Conservation (phyloP, 2,888 invertebrate species). For the Syritta pipiens region DNA sequence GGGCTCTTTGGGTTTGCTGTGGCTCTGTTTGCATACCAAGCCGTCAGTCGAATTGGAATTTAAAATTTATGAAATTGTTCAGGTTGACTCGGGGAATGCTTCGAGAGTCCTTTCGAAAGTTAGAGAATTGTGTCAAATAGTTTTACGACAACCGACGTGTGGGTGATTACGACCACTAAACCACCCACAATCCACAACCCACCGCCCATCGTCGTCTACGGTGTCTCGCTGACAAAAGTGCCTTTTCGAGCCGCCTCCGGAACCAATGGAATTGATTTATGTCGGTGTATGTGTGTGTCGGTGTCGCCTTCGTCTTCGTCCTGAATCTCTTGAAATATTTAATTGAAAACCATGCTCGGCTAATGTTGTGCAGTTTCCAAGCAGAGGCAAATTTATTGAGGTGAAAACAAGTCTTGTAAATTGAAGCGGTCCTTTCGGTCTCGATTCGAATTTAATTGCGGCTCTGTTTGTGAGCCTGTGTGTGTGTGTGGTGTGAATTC, state of each 20-base stretch:
- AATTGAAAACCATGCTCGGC: constrained; percentile 60
- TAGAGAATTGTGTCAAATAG: constrained; percentile 65
- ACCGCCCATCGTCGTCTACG: not conserved
- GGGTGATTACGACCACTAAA: constrained; percentile 29
- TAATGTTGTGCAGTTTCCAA: constrained; percentile 36
- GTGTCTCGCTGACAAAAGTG: too few species aligned
- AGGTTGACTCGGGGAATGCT: constrained; percentile 57
- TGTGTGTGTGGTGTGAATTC: constrained; percentile 29
- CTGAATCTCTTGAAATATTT: constrained; percentile 61
- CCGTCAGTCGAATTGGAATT: constrained; percentile 48
- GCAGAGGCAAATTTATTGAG: constrained; percentile 62
- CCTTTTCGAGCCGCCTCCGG: constrained; percentile 13
- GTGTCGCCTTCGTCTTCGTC: too few species aligned
- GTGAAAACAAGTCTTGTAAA: constrained; percentile 66
- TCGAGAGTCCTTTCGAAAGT: constrained; percentile 27
- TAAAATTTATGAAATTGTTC: constrained; percentile 63
- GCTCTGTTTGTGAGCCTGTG: too few species aligned
- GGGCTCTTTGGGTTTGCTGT: too few species aligned
- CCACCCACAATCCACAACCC: not conserved
- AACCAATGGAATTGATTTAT: constrained; percentile 59
- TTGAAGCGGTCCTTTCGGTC: constrained; percentile 34
- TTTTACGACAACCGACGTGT: constrained; percentile 50
- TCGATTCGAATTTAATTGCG: constrained; percentile 47
- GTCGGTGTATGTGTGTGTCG: not conserved
- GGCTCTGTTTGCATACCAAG: constrained; percentile 11